Evolutionary conservation across 1,140 invertebrate genomes (phyloP), one percentile per base, ranked within the genome.

Genomic region (Drosophila bipectinata): DNA sequence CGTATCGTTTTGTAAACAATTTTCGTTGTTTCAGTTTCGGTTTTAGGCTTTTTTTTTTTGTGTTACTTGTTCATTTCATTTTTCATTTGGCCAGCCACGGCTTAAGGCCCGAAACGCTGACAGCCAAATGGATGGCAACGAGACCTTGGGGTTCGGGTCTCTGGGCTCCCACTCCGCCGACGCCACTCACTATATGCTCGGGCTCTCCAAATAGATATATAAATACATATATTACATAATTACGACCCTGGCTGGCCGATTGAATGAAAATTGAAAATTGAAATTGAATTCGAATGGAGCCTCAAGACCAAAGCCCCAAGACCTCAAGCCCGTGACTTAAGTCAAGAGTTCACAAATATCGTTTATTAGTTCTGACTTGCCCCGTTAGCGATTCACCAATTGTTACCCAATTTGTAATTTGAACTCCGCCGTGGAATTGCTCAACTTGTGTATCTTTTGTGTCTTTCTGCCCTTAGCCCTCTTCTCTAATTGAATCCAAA

Each of bases 71-170:
- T 47, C 37, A 54, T 68, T 69, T 64, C 56, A 62, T 61, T 79
- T 62, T 76, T 54, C 61, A 66, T 75, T 58, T 69, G 6, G 41
- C 14, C 41, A 28, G 15, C 39, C 37, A 47, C 51, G 72, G 72
- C 72, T 76, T 60, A 60, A 60, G 56, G 72, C 54, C 57, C 60
- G 64, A 80, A 83, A 82, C 66, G 81, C 77, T 85, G 81, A 87
- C 82, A 85, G 48, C 49, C 77, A 67, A 71, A 85, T 85, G 52
- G 73, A 85, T 85, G 81, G 66, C 73, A 41, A 63, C 28, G 47
- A 76, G 82, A 82, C 82, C 82, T 85, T 85, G 82, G 77, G 73
- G 60, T 73, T 58, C 62, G 77, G 68, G 63, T 72, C 49, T 48
- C 44, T 37, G 12, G 34, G 47, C 28, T 24, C 28, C 44, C 54